Evolutionary conservation across 2,113 vertebrate species (phyloP), one percentile per base, ranked within the genome.

Genomic region (Anthoscopus minutus): DNA sequence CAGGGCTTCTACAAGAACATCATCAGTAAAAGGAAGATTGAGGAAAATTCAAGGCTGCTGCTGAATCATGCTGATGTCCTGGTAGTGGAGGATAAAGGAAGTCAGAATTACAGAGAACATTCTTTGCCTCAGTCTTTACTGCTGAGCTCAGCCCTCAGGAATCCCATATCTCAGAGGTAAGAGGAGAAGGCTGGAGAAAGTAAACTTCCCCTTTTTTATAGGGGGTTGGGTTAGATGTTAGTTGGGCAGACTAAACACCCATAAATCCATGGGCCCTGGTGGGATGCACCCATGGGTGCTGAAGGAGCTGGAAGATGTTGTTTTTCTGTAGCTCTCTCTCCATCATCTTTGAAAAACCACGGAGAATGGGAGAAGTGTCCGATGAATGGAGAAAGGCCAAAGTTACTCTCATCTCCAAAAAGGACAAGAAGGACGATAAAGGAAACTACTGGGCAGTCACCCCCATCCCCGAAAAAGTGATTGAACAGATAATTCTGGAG

Each of bases 1-100:
- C 11, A 53, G 16, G 11, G 7, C 22, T 44, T 72, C 33, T 37
- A 33, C 33, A 72, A 62, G 38, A 44, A 31, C 13, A 44, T 11
- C 17, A 62, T 11, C 33, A 62, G 38, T 53, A 31, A 53, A 83
- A 53, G 19, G 20, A 70, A 25, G 10, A 25, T 11, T 35, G 38
- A 50, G 31, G 33, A 35, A 53, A 71, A 25, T 20, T 17, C 2
- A 1, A 24, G 21, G 9, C 23, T 0, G 0, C 40, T 73, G 40
- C 13, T 47, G 48, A 33, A 56, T 47, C 33, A 38, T 4, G 2
- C 3, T 11, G 5, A 1, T 33, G 5, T 64, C 23, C 58, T 38
- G 28, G 15, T n/a, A 64, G n/a, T 0, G 2, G 19, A 38, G 42
- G 10, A 73, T 25, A n/a, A 12, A 18, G 38, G 69, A 38, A 28